Evolutionary conservation across 1,140 invertebrate genomes (phyloP), one percentile per base, ranked within the genome.

Genomic region (Drosophila baimaii): DNA sequence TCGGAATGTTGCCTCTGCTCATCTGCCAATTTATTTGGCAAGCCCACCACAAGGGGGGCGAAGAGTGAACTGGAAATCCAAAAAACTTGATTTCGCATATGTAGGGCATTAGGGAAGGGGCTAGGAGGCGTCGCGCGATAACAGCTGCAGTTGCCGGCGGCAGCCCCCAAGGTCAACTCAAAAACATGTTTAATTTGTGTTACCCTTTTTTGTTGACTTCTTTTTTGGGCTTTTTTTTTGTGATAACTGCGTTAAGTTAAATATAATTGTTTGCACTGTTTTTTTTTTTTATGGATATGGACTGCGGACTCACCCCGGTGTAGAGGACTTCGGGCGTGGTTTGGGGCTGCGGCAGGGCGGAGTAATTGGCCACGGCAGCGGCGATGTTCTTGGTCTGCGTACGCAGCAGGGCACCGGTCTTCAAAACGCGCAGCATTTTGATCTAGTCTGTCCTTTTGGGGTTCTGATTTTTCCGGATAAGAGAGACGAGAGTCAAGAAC

Each of bases 291-390:
- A 2, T 17, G 10, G 9, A 5, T 72, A 4, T 56, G 25, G 13
- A n/a, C 12, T n/a, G n/a, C n/a, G n/a, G n/a, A 85, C 83, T 91
- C 77, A 91, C 90, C 15, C 90, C 90, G 15, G 90, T 91, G 37
- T 91, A 91, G 9, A 91, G 81, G 37, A 91, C 58, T 3, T 91
- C 86, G 10, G 90, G 90, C 62, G 63, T 54, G 21, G 83, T 89
- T 41, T 91, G 79, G 13, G 90, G 90, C 51, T 85, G 49, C 6
- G 90, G 90, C 33, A 90, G 43, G 4, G 74, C 58, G 25, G 78
- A 91, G 31, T 83, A 85, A 1, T 81, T 59, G 13, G 83, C 68
- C n/a, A 55, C 73, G 39, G 71, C 41, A 27, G 80, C 75, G n/a
- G 69, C 68, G 29, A 79, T 56, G 56, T 77, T 74, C 19, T 65